phyloP scores from a whole-genome alignment of 1,140 invertebrate genomes.

The Trichonephila inaurata region DNA sequence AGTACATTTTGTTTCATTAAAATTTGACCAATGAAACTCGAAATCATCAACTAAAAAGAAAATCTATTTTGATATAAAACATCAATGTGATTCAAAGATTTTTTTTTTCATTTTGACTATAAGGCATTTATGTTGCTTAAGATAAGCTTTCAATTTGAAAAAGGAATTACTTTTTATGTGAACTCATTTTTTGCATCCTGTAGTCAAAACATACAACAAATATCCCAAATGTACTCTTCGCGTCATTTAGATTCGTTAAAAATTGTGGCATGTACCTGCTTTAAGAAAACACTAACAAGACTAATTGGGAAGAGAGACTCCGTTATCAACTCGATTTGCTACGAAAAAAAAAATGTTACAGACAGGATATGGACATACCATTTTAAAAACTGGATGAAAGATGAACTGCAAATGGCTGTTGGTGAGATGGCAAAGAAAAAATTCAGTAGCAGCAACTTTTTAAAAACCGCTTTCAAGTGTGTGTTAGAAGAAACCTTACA shows the following conservation, averaged over 20 bases:
- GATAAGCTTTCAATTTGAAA: not conserved
- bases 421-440: not conserved
- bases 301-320: slow-evolving; percentile 26
- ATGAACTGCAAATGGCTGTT: slow-evolving; percentile 53
- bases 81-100: no score
- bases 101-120: no score
- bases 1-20: no score
- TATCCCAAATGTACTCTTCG: not conserved
- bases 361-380: slow-evolving; percentile 1
- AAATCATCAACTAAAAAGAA: no score
- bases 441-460: not conserved
- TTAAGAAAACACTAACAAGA: slow-evolving; percentile 3
- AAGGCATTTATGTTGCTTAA: not conserved
- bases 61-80: no score
- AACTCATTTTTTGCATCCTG: not conserved
- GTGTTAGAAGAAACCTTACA: not conserved
- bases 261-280: not conserved
- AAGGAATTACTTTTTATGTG: not conserved
- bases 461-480: not conserved
- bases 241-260: not conserved
- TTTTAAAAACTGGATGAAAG: slow-evolving; percentile 13
- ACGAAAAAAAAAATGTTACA: not conserved
- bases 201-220: not conserved
- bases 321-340: slow-evolving; percentile 18
- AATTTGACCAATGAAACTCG: no score